Evolutionary conservation across 2,888 invertebrate species (phyloP).

Genomic region (Chaetogeoica ovagalla): DNA sequence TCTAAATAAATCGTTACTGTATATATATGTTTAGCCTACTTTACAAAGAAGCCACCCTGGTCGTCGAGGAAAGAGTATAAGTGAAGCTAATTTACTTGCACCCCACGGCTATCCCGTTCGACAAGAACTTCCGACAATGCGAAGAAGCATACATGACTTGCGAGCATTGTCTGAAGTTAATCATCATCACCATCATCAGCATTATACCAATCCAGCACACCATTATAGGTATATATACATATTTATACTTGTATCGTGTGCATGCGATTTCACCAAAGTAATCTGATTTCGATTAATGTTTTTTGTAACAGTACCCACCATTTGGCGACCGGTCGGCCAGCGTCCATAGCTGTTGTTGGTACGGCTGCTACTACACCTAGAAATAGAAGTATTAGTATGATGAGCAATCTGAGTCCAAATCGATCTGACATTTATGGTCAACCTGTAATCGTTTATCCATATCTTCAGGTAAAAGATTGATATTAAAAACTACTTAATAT

Average conservation of each 20-base stretch:
- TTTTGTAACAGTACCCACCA: constrained; percentile 45
- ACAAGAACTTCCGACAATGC: constrained; percentile 45
- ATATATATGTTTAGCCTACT: constrained; percentile 31
- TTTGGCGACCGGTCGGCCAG: constrained; percentile 55
- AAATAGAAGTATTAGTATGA: constrained; percentile 50
- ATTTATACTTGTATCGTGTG: background rate
- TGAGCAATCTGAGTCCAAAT: constrained; percentile 51
- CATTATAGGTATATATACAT: constrained; percentile 53
- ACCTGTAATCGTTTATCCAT: constrained; percentile 53
- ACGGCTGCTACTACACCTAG: constrained; percentile 68
- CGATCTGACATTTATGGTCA: constrained; percentile 50
- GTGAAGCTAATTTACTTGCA: constrained; percentile 76
- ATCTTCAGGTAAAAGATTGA: constrained; percentile 53
- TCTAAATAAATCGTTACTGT: background rate
- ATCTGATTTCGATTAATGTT: constrained; percentile 13
- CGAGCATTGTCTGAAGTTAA: constrained; percentile 55
- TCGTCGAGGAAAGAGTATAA: constrained; percentile 70
- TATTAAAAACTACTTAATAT: background rate
- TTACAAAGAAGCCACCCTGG: constrained; percentile 58
- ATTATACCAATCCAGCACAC: constrained; percentile 51
- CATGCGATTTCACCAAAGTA: background rate
- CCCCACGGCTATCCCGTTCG: constrained; percentile 55
- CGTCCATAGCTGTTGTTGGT: constrained; percentile 56
- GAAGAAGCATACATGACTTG: constrained; percentile 58
- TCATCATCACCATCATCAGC: constrained; percentile 48